Evolutionary conservation across 1,140 invertebrate genomes (phyloP).

Genomic region (Proctacanthus coquilletti): DNA sequence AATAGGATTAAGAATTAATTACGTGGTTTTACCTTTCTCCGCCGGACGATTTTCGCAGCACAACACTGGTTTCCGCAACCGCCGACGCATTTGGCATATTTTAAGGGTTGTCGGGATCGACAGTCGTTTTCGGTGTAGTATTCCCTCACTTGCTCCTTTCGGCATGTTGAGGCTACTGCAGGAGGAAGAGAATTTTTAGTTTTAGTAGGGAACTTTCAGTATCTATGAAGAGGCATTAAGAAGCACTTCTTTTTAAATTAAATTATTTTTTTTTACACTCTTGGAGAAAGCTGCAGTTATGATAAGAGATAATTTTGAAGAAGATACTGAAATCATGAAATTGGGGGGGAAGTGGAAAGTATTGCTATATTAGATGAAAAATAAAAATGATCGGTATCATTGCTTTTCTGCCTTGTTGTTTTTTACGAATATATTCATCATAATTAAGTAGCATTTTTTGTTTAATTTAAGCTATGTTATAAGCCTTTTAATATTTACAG

Average conservation of each 20-base stretch:
- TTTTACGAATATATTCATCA: no score
- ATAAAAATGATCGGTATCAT: no score
- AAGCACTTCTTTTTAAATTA: background rate
- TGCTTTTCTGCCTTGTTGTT: no score
- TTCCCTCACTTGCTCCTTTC: slow-evolving; percentile 78
- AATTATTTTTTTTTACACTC: background rate
- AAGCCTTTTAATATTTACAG: background rate
- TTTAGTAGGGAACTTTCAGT: slow-evolving; percentile 11
- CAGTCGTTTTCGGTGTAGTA: slow-evolving; percentile 82
- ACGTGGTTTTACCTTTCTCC: slow-evolving; percentile 58
- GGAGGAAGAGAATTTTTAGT: slow-evolving; percentile 1
- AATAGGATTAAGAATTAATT: no score
- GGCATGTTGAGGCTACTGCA: slow-evolving; percentile 55
- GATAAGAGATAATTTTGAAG: no score
- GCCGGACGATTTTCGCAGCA: slow-evolving; percentile 74
- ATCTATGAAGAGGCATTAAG: background rate
- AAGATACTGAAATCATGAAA: no score
- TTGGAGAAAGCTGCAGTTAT: no score
- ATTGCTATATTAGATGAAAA: no score
- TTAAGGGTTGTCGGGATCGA: slow-evolving; percentile 71
- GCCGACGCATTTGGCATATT: slow-evolving; percentile 69
- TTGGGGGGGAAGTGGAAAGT: no score
- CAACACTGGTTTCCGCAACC: slow-evolving; percentile 55
- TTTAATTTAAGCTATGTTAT: background rate
- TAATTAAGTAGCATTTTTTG: no score